Percentiles rank a stretch among this genome's conserved stretches.
Evolutionary conservation across 2,888 invertebrate genomes (phyloP).

Genomic region (Argynnis bischoffii): DNA sequence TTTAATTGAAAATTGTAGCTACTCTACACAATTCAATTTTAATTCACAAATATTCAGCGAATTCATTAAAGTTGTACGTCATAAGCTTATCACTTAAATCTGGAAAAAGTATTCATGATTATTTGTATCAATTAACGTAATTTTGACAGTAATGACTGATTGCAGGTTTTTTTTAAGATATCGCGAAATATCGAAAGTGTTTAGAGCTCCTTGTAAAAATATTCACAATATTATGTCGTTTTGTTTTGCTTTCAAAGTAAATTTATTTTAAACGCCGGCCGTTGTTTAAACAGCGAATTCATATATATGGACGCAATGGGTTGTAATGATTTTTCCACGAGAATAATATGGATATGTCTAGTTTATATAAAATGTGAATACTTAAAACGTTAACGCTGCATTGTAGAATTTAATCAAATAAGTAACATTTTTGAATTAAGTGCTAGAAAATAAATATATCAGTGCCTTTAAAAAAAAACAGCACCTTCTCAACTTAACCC

Average conservation of each 20-base stretch:
- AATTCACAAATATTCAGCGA: not conserved
- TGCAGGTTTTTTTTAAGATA: not conserved
- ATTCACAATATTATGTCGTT: conserved; percentile 39
- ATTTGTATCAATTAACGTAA: conserved; percentile 5
- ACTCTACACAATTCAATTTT: no score
- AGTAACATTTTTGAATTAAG: no score
- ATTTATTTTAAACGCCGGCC: conserved; percentile 65
- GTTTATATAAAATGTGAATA: not conserved
- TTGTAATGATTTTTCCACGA: conserved; percentile 63
- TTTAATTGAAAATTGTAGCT: no score
- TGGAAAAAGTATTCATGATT: conserved; percentile 8
- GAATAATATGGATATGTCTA: conserved; percentile 54
- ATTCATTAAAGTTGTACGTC: not conserved
- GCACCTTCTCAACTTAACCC: no score
- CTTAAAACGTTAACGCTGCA: no score
- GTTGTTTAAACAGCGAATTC: conserved; percentile 70
- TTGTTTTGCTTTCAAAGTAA: conserved; percentile 58
- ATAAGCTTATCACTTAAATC: conserved; percentile 9
- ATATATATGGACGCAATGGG: conserved; percentile 66
- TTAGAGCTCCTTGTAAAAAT: conserved; percentile 11
- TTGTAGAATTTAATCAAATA: no score
- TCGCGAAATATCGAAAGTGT: not conserved
- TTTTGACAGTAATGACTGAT: conserved; percentile 5
- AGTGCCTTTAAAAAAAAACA: no score
- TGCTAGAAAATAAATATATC: no score